Evolutionary conservation across 2,797 vertebrate genomes (phyloP).

Genomic region (Sebastiscus albofasciatus): DNA sequence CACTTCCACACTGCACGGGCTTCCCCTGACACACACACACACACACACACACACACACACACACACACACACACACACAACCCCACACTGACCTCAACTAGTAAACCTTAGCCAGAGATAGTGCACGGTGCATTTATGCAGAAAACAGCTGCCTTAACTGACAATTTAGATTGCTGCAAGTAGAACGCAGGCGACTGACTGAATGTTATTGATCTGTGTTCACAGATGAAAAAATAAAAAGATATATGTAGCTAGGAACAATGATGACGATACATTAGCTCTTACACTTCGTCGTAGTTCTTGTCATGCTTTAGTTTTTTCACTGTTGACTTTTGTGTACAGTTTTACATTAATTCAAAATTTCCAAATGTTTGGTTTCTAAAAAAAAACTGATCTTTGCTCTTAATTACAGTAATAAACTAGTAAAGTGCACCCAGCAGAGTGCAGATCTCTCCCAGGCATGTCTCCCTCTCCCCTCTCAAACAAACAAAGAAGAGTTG

Average conservation of each 20-base stretch:
- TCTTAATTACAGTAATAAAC: neutral
- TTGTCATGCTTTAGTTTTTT: neutral
- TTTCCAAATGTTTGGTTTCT: neutral
- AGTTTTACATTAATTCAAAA: neutral
- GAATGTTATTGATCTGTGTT: slow-evolving; percentile 18
- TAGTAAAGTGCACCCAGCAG: neutral
- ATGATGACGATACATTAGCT: neutral
- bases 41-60: neutral
- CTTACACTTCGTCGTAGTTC: neutral
- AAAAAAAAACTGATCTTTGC: neutral
- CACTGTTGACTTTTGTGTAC: neutral
- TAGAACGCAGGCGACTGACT: neutral
- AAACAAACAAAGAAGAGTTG: neutral
- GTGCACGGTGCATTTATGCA: slow-evolving; percentile 36
- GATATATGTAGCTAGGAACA: neutral
- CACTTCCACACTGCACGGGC: too few species aligned
- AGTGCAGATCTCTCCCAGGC: neutral
- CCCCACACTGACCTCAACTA: slow-evolving; percentile 46
- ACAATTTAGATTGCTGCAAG: slow-evolving; percentile 26
- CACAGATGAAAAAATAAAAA: neutral
- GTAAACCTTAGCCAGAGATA: slow-evolving; percentile 38
- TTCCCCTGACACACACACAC: too few species aligned
- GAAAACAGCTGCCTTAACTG: slow-evolving; percentile 42
- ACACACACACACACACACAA: slow-evolving; percentile 3
- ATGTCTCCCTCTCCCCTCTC: neutral